Conservation (phyloP, 1,140 invertebrate genomes). For the Hormaphis cornu region DNA sequence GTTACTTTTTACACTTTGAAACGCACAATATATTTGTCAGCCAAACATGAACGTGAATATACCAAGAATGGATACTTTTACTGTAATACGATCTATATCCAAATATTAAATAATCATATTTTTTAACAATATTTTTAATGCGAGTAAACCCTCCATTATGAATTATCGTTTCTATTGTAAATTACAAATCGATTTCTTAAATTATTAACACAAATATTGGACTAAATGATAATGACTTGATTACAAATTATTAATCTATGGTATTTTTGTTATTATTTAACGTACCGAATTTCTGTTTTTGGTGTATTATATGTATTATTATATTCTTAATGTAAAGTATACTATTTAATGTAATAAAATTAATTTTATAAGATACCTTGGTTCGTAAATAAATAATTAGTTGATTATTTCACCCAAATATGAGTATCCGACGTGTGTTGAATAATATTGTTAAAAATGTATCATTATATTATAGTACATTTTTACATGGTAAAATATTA, state of each 20-base stretch:
- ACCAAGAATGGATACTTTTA: not conserved
- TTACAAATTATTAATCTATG: not conserved
- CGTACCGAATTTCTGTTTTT: not conserved
- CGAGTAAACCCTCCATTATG: not conserved
- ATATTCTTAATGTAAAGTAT: not conserved
- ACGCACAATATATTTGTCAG: not conserved
- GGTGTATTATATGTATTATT: not conserved
- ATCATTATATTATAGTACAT: too few relatives aligned
- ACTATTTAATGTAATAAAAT: too few relatives aligned
- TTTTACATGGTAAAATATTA: too few relatives aligned
- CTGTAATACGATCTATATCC: not conserved
- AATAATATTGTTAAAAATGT: too few relatives aligned
- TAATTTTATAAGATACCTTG: too few relatives aligned
- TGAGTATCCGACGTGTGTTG: too few relatives aligned
- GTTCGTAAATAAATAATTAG: too few relatives aligned
- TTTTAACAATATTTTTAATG: not conserved
- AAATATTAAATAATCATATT: not conserved
- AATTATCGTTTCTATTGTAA: too few relatives aligned
- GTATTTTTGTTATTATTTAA: not conserved
- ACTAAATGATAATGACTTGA: too few relatives aligned
- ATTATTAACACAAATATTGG: too few relatives aligned
- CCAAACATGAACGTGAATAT: not conserved
- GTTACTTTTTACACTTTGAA: constrained; percentile 5
- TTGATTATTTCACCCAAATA: too few relatives aligned
- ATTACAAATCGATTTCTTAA: too few relatives aligned